Percentiles rank a stretch among this genome's conserved stretches.
Evolutionary conservation across 2,888 invertebrate species (phyloP).

Genomic region (Carabus problematicus): DNA sequence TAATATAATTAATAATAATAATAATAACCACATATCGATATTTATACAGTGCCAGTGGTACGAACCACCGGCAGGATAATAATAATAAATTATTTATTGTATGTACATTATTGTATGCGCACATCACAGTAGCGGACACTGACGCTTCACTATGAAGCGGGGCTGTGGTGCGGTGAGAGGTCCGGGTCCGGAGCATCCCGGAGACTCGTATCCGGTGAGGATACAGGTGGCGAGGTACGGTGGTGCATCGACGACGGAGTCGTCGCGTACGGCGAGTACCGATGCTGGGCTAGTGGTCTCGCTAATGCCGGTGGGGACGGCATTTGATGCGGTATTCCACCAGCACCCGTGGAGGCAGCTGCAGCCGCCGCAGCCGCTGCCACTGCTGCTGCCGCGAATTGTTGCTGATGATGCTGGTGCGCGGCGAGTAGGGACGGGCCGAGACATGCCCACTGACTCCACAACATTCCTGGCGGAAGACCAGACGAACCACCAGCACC

Average conservation of each 20-base stretch:
- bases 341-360: constrained; percentile 62
- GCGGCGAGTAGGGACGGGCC: constrained; percentile 68
- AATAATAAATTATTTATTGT: constrained; percentile 36
- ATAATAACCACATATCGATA: constrained; percentile 42
- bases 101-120: constrained; percentile 41
- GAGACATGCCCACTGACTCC: constrained; percentile 77
- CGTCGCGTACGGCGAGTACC: constrained; percentile 67
- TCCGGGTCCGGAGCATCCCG: constrained; percentile 61
- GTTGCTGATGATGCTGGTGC: constrained; percentile 71
- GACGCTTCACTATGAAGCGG: constrained; percentile 45
- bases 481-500: constrained; percentile 48
- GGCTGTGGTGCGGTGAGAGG: constrained; percentile 52
- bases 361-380: constrained; percentile 57
- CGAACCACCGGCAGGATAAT: too few species aligned
- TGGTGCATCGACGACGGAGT: constrained; percentile 57
- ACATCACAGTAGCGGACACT: constrained; percentile 8
- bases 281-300: constrained; percentile 63
- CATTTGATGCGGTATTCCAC: constrained; percentile 53
- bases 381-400: constrained; percentile 59
- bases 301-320: constrained; percentile 63
- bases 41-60: too few species aligned
- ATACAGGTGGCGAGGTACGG: constrained; percentile 59
- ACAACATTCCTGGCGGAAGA: constrained; percentile 64
- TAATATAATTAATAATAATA: constrained; percentile 42
- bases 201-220: constrained; percentile 68